Evolutionary conservation across 2,888 invertebrate genomes (phyloP), one percentile per base, ranked within the genome.

Genomic region (Pseudoips prasinana): DNA sequence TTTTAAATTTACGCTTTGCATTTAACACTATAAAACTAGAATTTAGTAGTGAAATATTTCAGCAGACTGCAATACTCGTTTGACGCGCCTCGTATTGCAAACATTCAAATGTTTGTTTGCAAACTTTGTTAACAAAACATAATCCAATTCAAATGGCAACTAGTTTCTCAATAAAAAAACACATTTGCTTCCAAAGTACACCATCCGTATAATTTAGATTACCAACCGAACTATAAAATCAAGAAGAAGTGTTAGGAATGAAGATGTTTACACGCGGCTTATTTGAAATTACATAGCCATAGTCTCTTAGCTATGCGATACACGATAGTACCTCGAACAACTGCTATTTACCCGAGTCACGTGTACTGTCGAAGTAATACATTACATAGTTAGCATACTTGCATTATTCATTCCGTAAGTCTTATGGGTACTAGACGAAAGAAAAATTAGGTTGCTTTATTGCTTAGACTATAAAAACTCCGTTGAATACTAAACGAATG

Each of bases 351-450:
- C 62, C 30, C 81, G 9, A 39, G 63, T 81, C 84, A 83, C 85
- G 84, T 74, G 71, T 68, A 53, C 45, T 57, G 65, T 58, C 69
- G 64, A 69, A 74, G 80, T 75, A 79, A 74, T 73, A 77, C 75
- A 71, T 70, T 64, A 67, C 59, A 64, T 56, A 66, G 64, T 83
- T 80, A 72, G 73, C 82, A 80, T 81, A 69, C 39, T 50, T 80
- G 71, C 74, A 84, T 84, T 77, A 83, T 82, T 84, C 76, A 82
- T 78, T 54, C 40, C 27, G 45, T 46, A 54, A 51, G 48, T 49
- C 62, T 62, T 55, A 58, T 64, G 58, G 54, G 49, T 56, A 56
- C 54, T 48, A 61, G 61, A 60, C 54, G 50, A 60, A 59, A 61
- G 56, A 65, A 70, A 68, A 65, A 65, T 62, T 64, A 58, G 64